Percentiles rank a stretch among this genome's conserved stretches.
These are phyloP conservation scores for Meganola albula DNA, from an alignment of 2,888 invertebrate species.

Conservation along the genomic window DNA sequence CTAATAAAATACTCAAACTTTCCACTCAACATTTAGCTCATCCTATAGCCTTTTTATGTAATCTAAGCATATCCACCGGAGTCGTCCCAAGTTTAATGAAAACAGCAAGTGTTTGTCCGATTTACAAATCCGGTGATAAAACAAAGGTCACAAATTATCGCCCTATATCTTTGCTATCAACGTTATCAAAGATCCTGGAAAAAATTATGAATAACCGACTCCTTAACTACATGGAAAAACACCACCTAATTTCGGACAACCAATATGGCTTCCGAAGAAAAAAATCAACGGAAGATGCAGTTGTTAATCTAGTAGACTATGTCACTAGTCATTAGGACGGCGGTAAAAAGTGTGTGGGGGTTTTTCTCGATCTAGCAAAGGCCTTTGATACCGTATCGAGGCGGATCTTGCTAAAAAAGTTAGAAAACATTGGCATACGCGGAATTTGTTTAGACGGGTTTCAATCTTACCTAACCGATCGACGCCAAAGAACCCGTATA, in stretches of 20 bases:
- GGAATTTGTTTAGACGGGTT: background rate
- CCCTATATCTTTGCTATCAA: slow-evolving; percentile 1
- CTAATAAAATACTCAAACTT: slow-evolving; percentile 1
- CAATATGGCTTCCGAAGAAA: no score
- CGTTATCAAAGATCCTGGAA: no score
- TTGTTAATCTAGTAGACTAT: no score
- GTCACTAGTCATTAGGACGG: no score
- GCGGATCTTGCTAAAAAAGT: background rate
- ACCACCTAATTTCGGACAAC: no score
- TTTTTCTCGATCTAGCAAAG: no score
- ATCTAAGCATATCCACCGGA: background rate
- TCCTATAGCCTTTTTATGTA: background rate
- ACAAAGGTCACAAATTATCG: background rate
- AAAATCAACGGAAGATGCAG: no score
- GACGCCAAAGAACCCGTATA: background rate
- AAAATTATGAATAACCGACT: slow-evolving; percentile 2
- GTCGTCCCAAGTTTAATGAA: background rate
- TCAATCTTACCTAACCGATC: slow-evolving; percentile 1
- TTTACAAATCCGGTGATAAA: slow-evolving; percentile 1
- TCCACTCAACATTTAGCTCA: background rate
- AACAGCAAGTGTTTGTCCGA: slow-evolving; percentile 2
- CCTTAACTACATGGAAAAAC: background rate
- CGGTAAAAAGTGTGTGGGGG: no score
- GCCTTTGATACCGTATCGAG: background rate
- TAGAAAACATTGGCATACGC: background rate